Conservation (phyloP, 2,797 vertebrate genomes). For the Chelidonichthys spinosus region DNA sequence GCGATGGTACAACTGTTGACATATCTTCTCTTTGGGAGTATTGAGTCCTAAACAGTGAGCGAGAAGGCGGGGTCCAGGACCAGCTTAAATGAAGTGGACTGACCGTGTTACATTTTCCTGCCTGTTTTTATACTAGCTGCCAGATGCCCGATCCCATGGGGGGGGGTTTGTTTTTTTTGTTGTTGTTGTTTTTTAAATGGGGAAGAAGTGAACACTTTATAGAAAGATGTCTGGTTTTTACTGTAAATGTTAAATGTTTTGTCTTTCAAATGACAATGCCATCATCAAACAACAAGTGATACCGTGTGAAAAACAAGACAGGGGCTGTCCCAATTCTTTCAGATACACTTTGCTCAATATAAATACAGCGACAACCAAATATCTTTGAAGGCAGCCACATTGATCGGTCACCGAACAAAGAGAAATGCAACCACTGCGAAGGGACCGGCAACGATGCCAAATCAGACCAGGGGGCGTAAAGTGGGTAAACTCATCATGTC, state of each 20-base stretch:
- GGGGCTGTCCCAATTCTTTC: not conserved
- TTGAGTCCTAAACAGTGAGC: conserved; percentile 72
- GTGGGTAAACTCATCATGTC: not conserved
- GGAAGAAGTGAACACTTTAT: conserved; percentile 47
- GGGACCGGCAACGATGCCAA: not conserved
- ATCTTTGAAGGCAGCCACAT: conserved; percentile 12
- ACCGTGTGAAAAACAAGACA: conserved; percentile 21
- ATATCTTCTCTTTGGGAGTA: conserved; percentile 92
- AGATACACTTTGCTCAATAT: conserved; percentile 27
- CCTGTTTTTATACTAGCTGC: conserved; percentile 68
- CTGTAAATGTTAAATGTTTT: conserved; percentile 54
- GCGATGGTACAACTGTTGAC: conserved; percentile 84
- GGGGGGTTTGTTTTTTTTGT: conserved; percentile 2
- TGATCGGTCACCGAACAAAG: conserved; percentile 10
- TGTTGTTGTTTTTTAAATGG: conserved; percentile 44
- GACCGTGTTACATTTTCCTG: conserved; percentile 47
- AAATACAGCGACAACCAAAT: conserved; percentile 6
- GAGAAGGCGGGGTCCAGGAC: conserved; percentile 33
- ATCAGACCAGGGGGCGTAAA: not conserved
- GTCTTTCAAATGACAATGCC: conserved; percentile 69
- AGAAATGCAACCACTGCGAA: not conserved
- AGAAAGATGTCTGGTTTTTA: conserved; percentile 34
- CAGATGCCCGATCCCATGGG: conserved; percentile 42
- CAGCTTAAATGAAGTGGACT: conserved; percentile 54
- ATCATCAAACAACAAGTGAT: conserved; percentile 46